Conservation (phyloP, 1,140 invertebrate species). For the Drosophila sp. region DNA sequence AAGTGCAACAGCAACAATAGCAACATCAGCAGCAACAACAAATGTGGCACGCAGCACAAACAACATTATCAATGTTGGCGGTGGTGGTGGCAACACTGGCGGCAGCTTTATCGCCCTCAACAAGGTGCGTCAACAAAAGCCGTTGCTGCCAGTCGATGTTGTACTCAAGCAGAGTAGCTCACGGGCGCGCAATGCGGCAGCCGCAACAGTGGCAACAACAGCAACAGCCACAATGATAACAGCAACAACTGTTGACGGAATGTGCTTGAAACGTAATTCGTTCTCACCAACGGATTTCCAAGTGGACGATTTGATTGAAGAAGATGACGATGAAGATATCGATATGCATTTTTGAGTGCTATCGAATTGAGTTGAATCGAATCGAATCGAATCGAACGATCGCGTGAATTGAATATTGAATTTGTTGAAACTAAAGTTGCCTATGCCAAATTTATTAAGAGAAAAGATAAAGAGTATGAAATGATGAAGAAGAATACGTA, state of each 20-base stretch:
- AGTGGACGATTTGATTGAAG: constrained; percentile 71
- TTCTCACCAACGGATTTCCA: constrained; percentile 61
- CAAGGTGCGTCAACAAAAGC: constrained; percentile 5
- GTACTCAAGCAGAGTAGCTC: constrained; percentile 43
- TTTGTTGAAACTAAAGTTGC: constrained; percentile 52
- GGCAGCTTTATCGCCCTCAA: neutral
- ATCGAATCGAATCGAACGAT: neutral
- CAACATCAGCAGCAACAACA: constrained; percentile 1
- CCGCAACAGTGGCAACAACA: neutral
- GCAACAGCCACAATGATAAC: constrained; percentile 1
- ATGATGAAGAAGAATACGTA: constrained; percentile 5
- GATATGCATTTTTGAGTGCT: constrained; percentile 46
- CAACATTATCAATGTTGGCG: neutral
- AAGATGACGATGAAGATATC: constrained; percentile 46
- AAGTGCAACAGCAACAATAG: neutral
- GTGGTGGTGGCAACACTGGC: neutral
- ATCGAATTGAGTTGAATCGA: neutral
- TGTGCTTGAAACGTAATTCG: constrained; percentile 1
- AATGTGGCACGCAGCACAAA: neutral
- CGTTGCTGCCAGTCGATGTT: constrained; percentile 35
- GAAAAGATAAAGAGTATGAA: neutral
- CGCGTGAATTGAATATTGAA: constrained; percentile 13
- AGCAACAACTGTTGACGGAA: neutral
- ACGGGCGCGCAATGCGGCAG: constrained; percentile 24
- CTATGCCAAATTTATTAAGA: constrained; percentile 61